A percentile compares a stretch with the other conserved stretches of the same genome.
Evolutionary conservation across 1,140 invertebrate species (phyloP).

Genomic region (Nautilus pompilius): DNA sequence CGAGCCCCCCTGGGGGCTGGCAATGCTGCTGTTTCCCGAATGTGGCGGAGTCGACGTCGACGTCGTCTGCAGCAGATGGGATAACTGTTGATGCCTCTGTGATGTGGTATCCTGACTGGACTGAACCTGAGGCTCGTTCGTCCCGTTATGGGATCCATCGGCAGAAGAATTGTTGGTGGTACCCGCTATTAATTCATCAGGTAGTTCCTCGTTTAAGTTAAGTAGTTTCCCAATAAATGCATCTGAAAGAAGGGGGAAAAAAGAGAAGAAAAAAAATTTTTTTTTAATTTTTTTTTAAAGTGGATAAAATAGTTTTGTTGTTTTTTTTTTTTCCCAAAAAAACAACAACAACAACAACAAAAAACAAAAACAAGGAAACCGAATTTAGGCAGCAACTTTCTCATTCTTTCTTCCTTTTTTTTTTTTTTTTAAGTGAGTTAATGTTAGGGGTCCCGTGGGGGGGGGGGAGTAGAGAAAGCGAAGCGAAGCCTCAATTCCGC

Average conservation of each 20-base stretch:
- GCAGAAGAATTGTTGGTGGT: constrained; percentile 26
- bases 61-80: constrained; percentile 28
- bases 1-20: constrained; percentile 17
- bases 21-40: constrained; percentile 21
- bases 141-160: constrained; percentile 38
- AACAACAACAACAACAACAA: too few relatives aligned
- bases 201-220: constrained; percentile 68
- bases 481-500: too few relatives aligned
- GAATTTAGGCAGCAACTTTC: too few relatives aligned
- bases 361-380: too few relatives aligned
- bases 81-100: constrained; percentile 36
- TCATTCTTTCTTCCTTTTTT: too few relatives aligned
- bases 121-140: constrained; percentile 23
- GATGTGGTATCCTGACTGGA: constrained; percentile 26
- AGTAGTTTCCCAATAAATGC: constrained; percentile 22
- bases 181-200: constrained; percentile 81
- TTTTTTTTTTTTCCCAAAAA: constrained; percentile 3
- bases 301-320: not conserved
- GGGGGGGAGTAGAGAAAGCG: too few relatives aligned
- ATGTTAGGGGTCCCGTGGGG: too few relatives aligned
- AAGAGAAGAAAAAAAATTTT: not conserved
- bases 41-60: constrained; percentile 30
- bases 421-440: too few relatives aligned
- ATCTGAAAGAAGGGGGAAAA: constrained; percentile 20
- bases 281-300: not conserved